Conservation (phyloP, 2,797 vertebrate species). For the Sebastiscus tertius region DNA sequence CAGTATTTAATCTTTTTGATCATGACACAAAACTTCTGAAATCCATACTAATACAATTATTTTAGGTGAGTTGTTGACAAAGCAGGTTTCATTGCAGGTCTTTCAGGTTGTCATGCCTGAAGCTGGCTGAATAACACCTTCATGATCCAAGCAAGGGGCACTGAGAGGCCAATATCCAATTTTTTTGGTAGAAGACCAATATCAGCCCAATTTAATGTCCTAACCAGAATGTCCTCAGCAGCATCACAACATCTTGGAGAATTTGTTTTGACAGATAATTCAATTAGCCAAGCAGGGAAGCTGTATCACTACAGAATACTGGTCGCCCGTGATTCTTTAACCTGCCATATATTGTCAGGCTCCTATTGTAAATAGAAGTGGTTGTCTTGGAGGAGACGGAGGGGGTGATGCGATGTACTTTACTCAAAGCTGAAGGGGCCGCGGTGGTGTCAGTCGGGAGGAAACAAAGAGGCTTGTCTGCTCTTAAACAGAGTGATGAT, state of each 20-base stretch:
- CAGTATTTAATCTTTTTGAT: not conserved
- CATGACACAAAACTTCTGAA: not conserved
- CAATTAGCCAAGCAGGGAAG: conserved; percentile 37
- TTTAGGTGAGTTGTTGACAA: not conserved
- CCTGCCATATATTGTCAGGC: conserved; percentile 9
- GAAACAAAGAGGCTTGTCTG: conserved; percentile 62
- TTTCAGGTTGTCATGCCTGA: not conserved
- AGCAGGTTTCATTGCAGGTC: not conserved
- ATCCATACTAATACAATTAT: not conserved
- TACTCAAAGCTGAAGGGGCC: conserved; percentile 46
- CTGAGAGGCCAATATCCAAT: not conserved
- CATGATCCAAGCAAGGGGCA: not conserved
- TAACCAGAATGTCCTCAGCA: not conserved
- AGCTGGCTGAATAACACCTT: not conserved
- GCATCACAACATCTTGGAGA: not conserved
- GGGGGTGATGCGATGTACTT: conserved; percentile 34
- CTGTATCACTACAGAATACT: conserved; percentile 10
- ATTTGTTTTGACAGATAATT: conserved; percentile 39
- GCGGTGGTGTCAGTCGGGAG: conserved; percentile 43
- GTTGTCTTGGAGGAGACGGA: conserved; percentile 25
- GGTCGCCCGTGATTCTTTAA: not conserved
- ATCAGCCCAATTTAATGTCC: not conserved
- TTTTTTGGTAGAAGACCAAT: not conserved
- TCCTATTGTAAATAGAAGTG: conserved; percentile 37
- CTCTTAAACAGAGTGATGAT: conserved; percentile 52